These are phyloP conservation scores for Apteryx owenii DNA, from an alignment of 2,113 vertebrate species.

Conservation along the genomic window DNA sequence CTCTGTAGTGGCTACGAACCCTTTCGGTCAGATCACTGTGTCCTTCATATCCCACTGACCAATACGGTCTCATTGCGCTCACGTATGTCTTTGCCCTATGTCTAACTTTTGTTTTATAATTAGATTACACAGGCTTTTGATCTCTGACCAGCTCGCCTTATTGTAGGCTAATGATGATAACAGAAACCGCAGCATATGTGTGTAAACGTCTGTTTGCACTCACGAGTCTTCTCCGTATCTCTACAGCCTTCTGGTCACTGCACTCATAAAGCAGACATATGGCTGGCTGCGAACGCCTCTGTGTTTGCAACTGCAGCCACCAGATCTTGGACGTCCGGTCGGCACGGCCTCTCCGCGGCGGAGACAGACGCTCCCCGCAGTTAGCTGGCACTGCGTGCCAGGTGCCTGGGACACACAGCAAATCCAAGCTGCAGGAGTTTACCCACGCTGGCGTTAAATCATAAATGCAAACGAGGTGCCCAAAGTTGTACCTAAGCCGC, in stretches of 20 bases:
- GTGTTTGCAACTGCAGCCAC: background rate
- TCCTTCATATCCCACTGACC: background rate
- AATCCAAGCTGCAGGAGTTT: background rate
- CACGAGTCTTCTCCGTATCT: background rate
- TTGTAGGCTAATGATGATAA: background rate
- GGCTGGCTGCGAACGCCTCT: background rate
- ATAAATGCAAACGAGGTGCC: background rate
- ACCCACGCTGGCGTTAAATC: background rate
- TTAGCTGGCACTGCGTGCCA: background rate
- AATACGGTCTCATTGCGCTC: background rate
- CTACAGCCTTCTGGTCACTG: background rate
- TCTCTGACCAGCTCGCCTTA: background rate
- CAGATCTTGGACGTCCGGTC: background rate
- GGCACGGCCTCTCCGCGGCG: background rate
- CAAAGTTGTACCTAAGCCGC: background rate
- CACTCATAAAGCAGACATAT: background rate
- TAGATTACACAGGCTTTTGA: background rate
- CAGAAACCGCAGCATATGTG: rapidly evolving
- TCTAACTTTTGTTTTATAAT: background rate
- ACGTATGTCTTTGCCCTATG: background rate
- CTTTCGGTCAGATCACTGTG: background rate
- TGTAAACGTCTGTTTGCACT: background rate
- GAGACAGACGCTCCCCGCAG: background rate
- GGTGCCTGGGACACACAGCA: rapidly evolving
- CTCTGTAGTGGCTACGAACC: background rate